These are phyloP conservation scores for Acyrthosiphon pisum DNA, from an alignment of 1,140 invertebrate species.

Conservation along the genomic window DNA sequence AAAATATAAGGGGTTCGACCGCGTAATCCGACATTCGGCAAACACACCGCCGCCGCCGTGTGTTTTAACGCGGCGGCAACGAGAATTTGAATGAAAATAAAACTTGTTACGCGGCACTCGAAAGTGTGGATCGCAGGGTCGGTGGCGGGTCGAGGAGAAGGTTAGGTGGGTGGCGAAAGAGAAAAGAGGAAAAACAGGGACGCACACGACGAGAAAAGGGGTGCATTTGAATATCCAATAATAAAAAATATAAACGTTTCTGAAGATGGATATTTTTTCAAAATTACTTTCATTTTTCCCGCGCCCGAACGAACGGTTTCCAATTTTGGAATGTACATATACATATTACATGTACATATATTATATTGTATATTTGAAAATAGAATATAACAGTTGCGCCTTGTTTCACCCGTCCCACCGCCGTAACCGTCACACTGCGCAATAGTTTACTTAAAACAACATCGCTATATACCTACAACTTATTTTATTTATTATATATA, in stretches of 20 bases:
- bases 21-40: constrained; percentile 47
- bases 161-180: neutral
- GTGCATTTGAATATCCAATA: constrained; percentile 56
- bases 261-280: constrained; percentile 54
- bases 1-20: neutral
- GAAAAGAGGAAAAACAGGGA: neutral
- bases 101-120: constrained; percentile 55
- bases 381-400: constrained; percentile 44
- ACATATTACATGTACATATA: neutral
- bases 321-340: constrained; percentile 52
- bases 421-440: too few relatives aligned
- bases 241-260: constrained; percentile 56
- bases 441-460: neutral
- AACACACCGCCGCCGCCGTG: neutral
- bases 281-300: constrained; percentile 55
- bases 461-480: neutral
- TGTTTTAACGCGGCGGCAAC: constrained; percentile 44
- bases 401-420: neutral
- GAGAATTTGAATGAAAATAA: constrained; percentile 54
- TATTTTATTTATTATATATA: too few relatives aligned
- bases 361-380: constrained; percentile 13
- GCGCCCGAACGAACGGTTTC: constrained; percentile 29
- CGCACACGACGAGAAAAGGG: neutral
- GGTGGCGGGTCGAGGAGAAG: too few relatives aligned
- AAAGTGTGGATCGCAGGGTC: neutral